These are phyloP conservation scores for Labroides dimidiatus DNA, from an alignment of 2,797 vertebrate genomes.

Conservation along the genomic window DNA sequence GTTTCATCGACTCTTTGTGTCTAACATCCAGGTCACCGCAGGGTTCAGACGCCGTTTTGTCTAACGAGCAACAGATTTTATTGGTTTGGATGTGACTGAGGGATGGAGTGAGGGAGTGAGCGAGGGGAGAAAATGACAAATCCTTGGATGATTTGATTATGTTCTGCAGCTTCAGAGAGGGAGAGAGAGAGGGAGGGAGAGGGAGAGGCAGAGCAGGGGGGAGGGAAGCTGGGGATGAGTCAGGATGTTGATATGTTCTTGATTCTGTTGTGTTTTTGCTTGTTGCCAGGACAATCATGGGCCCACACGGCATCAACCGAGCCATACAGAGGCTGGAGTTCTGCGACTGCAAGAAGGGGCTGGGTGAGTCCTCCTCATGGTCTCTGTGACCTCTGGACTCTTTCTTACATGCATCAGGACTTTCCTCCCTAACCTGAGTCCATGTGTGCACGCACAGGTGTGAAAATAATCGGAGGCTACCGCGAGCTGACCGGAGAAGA, in stretches of 20 bases:
- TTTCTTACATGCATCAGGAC: neutral
- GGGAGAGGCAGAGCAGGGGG: constrained; percentile 4
- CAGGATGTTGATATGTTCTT: constrained; percentile 40
- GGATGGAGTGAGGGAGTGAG: constrained; percentile 11
- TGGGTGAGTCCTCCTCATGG: constrained; percentile 80
- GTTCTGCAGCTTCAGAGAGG: constrained; percentile 27
- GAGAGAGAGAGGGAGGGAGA: constrained; percentile 1
- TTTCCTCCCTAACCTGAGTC: neutral
- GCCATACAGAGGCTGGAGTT: constrained; percentile 87
- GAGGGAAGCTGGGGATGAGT: constrained; percentile 18
- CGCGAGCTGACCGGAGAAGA: constrained; percentile 86
- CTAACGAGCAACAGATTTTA: constrained; percentile 39
- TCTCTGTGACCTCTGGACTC: constrained; percentile 24
- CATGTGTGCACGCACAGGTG: constrained; percentile 72
- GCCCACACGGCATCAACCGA: constrained; percentile 88
- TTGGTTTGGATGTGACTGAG: constrained; percentile 30
- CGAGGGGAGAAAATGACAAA: constrained; percentile 42
- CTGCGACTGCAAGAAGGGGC: constrained; percentile 87
- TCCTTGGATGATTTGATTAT: constrained; percentile 70
- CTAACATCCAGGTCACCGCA: constrained; percentile 31
- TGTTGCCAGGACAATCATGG: constrained; percentile 88
- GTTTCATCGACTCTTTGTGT: constrained; percentile 20
- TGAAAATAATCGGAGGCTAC: constrained; percentile 90
- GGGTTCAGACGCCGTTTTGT: neutral
- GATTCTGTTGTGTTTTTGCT: constrained; percentile 33